phyloP scores from a whole-genome alignment of 2,797 vertebrate species.

The Xiphophorus birchmanni region DNA sequence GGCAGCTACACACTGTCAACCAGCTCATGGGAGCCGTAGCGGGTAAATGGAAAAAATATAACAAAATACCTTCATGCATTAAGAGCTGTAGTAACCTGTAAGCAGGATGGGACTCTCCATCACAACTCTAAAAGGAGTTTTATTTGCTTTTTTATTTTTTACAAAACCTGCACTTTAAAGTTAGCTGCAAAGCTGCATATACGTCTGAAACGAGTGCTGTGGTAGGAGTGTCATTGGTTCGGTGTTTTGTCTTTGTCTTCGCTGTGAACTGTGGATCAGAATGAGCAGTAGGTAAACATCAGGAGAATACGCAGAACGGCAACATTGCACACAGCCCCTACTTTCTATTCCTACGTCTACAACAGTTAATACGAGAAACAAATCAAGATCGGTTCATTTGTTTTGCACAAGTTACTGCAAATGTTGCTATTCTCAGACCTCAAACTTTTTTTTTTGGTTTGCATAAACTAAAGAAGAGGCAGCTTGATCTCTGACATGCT shows the following conservation, averaged over 20 bases:
- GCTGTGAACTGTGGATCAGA: constrained; percentile 17
- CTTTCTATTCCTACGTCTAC: constrained; percentile 13
- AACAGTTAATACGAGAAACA: constrained; percentile 19
- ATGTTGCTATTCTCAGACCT: constrained; percentile 3
- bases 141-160: constrained; percentile 1
- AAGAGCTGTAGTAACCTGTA: constrained; percentile 33
- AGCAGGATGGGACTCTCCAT: constrained; percentile 24
- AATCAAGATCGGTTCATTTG: not conserved
- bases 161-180: constrained; percentile 18
- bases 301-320: constrained; percentile 22
- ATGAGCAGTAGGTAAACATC: constrained; percentile 20
- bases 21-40: constrained; percentile 33
- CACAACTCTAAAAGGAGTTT: constrained; percentile 16
- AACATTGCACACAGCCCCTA: constrained; percentile 30
- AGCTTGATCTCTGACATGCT: constrained; percentile 13
- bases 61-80: constrained; percentile 35
- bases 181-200: constrained; percentile 25
- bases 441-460: constrained; percentile 4
- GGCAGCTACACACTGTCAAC: constrained; percentile 6
- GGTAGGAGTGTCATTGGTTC: constrained; percentile 2
- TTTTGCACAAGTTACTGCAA: constrained; percentile 17
- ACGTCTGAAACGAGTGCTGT: constrained; percentile 12
- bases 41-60: constrained; percentile 14
- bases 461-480: constrained; percentile 22
- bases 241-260: not conserved